Evolutionary conservation across 2,113 vertebrate species (phyloP).

Genomic region (Tupaia tana): DNA sequence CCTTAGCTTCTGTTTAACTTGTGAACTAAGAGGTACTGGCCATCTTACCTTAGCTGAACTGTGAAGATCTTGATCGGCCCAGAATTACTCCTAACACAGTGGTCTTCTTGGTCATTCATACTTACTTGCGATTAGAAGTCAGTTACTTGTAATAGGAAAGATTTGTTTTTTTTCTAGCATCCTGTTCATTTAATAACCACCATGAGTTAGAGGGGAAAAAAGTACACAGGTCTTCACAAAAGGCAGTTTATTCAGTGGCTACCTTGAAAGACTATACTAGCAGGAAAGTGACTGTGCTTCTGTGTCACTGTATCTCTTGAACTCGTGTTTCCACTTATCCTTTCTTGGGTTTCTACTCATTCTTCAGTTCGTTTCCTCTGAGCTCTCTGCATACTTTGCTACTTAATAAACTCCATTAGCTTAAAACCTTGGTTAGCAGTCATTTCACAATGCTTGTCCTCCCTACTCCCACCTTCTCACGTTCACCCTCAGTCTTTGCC

Average conservation of each 20-base stretch:
- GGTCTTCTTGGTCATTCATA: neutral
- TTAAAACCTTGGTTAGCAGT: neutral
- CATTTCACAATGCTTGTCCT: neutral
- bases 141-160: conserved; percentile 19
- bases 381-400: neutral
- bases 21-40: neutral
- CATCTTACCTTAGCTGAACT: conserved; percentile 23
- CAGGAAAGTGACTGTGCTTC: neutral
- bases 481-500: neutral
- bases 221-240: neutral
- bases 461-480: too few species aligned
- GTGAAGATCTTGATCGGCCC: neutral
- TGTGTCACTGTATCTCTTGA: accelerated
- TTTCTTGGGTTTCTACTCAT: neutral
- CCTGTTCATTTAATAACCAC: conserved; percentile 18
- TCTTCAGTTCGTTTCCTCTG: neutral
- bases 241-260: conserved; percentile 3
- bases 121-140: neutral
- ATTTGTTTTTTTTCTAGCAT: conserved; percentile 34
- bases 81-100: neutral
- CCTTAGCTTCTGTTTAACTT: neutral
- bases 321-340: neutral
- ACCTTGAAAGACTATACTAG: neutral
- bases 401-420: neutral
- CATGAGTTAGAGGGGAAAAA: neutral